A percentile compares a stretch with the other conserved stretches of the same genome.
Evolutionary conservation across 2,888 invertebrate genomes (phyloP).

Genomic region (Campoplex nolae): DNA sequence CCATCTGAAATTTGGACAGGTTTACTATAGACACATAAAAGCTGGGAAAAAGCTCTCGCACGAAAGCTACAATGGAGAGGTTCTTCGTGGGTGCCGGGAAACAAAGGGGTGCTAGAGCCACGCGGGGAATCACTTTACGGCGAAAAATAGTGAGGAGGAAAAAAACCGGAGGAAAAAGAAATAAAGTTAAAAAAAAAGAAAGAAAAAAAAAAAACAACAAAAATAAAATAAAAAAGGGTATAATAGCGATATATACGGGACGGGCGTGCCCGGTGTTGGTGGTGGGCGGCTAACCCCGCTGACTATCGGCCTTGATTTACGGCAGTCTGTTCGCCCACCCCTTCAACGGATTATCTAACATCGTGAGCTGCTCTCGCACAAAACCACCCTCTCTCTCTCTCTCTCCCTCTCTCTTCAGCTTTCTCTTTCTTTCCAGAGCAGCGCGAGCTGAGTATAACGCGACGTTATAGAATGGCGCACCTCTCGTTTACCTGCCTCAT

Average conservation of each 20-base stretch:
- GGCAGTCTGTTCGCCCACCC: slow-evolving; percentile 65
- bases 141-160: slow-evolving; percentile 58
- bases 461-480: slow-evolving; percentile 42
- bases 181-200: too few relatives aligned
- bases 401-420: neutral
- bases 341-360: slow-evolving; percentile 69
- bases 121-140: slow-evolving; percentile 68
- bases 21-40: slow-evolving; percentile 19
- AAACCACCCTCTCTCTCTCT: neutral
- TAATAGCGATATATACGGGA: slow-evolving; percentile 57
- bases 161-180: neutral
- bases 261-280: slow-evolving; percentile 49
- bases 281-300: slow-evolving; percentile 63
- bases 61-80: slow-evolving; percentile 47
- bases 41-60: slow-evolving; percentile 29
- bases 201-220: too few relatives aligned
- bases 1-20: slow-evolving; percentile 33
- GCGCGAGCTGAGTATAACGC: slow-evolving; percentile 44
- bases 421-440: slow-evolving; percentile 29
- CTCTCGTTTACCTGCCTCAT: slow-evolving; percentile 57
- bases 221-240: slow-evolving; percentile 6
- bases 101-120: slow-evolving; percentile 42
- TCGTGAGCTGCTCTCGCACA: slow-evolving; percentile 58
- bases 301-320: slow-evolving; percentile 72
- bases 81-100: slow-evolving; percentile 23